These are phyloP conservation scores for Semotilus atromaculatus DNA, from an alignment of 2,797 vertebrate genomes.

Conservation along the genomic window DNA sequence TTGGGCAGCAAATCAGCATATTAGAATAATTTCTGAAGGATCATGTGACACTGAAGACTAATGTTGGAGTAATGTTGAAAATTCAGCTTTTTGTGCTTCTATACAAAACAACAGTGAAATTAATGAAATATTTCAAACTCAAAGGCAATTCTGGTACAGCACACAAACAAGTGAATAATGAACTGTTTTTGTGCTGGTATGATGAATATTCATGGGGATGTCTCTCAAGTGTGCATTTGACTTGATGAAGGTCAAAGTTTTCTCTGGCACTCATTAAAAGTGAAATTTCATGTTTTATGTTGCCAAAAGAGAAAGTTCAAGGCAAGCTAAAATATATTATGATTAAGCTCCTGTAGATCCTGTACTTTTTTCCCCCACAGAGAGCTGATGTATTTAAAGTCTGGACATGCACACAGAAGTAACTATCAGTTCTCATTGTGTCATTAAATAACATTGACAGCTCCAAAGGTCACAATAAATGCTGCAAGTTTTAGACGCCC, in stretches of 20 bases:
- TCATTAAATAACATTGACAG: constrained; percentile 58
- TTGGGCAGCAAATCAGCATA: neutral
- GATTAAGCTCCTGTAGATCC: constrained; percentile 27
- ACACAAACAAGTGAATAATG: constrained; percentile 32
- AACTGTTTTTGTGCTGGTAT: constrained; percentile 2
- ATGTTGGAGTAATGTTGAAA: neutral
- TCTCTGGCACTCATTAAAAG: constrained; percentile 11
- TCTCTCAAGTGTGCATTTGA: constrained; percentile 28
- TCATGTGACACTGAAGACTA: neutral
- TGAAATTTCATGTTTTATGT: constrained; percentile 34
- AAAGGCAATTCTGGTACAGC: constrained; percentile 18
- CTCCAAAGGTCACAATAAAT: constrained; percentile 59
- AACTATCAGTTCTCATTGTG: constrained; percentile 64
- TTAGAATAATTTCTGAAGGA: neutral
- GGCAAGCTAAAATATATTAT: constrained; percentile 42
- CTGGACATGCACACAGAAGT: constrained; percentile 52
- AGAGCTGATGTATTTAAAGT: constrained; percentile 63
- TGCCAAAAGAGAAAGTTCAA: constrained; percentile 50
- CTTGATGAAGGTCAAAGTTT: constrained; percentile 26
- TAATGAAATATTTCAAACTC: neutral
- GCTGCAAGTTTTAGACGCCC: constrained; percentile 17
- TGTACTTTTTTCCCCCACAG: constrained; percentile 60
- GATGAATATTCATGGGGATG: constrained; percentile 28
- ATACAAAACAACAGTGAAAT: constrained; percentile 16
- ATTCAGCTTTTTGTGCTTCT: neutral